phyloP scores from a whole-genome alignment of 2,113 vertebrate genomes.

The Misgurnus anguillicaudatus region DNA sequence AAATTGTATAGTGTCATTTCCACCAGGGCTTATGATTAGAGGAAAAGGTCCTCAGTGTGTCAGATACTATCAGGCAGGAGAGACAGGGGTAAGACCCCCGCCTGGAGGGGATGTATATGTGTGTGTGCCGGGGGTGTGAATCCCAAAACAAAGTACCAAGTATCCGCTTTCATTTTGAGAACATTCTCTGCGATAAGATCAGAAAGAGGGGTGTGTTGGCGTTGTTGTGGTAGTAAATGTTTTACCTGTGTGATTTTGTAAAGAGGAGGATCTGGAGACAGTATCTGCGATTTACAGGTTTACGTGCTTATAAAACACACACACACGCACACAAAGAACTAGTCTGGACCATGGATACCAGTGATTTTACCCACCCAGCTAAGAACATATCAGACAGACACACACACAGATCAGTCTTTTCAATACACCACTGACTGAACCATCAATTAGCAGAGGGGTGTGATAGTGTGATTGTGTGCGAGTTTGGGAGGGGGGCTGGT shows the following conservation, averaged over 20 bases:
- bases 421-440: conserved; percentile 85
- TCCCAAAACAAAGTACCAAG: conserved; percentile 62
- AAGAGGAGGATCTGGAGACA: conserved; percentile 83
- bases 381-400: conserved; percentile 31
- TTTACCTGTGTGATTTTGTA: conserved; percentile 73
- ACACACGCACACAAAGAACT: conserved; percentile 77
- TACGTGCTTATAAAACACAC: conserved; percentile 90
- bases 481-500: conserved; percentile 53
- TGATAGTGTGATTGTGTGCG: conserved; percentile 85
- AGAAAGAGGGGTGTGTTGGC: conserved; percentile 48
- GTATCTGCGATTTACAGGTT: conserved; percentile 95
- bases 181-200: conserved; percentile 74
- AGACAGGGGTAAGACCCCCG: conserved; percentile 32
- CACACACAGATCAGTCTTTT: conserved; percentile 83
- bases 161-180: conserved; percentile 71
- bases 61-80: conserved; percentile 61
- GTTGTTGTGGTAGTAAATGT: conserved; percentile 73
- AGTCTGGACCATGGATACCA: neutral
- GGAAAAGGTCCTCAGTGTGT: conserved; percentile 45
- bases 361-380: conserved; percentile 19
- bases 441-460: conserved; percentile 90
- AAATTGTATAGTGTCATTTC: conserved; percentile 62
- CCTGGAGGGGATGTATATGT: conserved; percentile 23
- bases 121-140: conserved; percentile 54
- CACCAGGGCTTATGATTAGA: conserved; percentile 56